Evolutionary conservation across 2,888 invertebrate genomes (phyloP), one percentile per base, ranked within the genome.

Genomic region (Mythimna lalbum): DNA sequence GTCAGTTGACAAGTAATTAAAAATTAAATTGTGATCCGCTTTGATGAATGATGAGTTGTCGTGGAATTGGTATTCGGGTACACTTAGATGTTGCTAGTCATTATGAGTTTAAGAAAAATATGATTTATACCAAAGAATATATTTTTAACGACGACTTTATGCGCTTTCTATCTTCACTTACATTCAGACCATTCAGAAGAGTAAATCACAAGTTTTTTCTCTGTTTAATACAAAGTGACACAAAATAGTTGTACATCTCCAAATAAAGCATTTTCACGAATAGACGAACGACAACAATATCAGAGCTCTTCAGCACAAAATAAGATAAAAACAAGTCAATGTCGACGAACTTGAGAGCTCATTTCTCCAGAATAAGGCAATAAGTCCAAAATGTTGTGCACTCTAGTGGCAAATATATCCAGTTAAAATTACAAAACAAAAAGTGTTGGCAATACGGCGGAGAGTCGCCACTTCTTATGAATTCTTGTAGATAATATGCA

Each of bases 341-440:
- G 73, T 63, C 73, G 59, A 77, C 68, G 63, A 78, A 76, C 72
- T 77, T 49, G 63, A 70, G 66, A 68, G 75, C 76, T 82, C 76
- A 69, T 82, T 80, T 63, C 56, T 50, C 63, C 66, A 64, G 62
- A 71, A 78, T 65, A 80, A 76, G 53, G 71, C 83, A 82, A 86
- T 86, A 85, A 69, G 72, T 82, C 63, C 56, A 52, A 69, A 82
- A 59, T 65, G 73, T 67, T 85, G 78, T 72, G 85, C 74, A 67
- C 81, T 75, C 81, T 55, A 73, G 80, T 73, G 82, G 81, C 77
- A 76, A 86, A 86, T 85, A 86, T 81, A 83, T 80, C 80, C 83
- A 81, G 83, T 85, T 80, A 76, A 76, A 83, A 83, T 82, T 86
- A 84, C 86, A 72, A 74, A 79, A 87, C 84, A 87, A 83, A 86